Evolutionary conservation across 2,113 vertebrate species (phyloP).

Genomic region (Pseudopodoces humilis): DNA sequence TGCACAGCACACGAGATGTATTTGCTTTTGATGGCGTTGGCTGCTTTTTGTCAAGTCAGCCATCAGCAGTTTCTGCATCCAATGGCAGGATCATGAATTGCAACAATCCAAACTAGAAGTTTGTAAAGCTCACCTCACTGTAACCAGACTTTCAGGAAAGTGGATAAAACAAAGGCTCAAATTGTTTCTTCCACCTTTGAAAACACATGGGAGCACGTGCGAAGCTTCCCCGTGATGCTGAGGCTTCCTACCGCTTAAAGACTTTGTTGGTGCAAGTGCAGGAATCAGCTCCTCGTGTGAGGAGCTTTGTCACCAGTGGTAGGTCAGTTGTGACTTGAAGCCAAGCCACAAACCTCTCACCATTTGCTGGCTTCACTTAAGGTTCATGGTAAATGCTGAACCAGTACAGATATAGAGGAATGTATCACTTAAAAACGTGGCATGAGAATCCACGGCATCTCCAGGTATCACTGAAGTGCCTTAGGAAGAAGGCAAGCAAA

Average conservation of each 20-base stretch:
- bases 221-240: not conserved
- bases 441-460: not conserved
- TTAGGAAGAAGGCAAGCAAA: not conserved
- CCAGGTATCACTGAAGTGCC: not conserved
- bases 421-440: not conserved
- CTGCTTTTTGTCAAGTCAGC: not conserved
- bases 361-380: not conserved
- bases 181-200: not conserved
- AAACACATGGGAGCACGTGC: not conserved
- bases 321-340: not conserved
- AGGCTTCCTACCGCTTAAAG: not conserved
- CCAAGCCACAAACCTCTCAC: not conserved
- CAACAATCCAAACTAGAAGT: not conserved
- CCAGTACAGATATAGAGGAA: not conserved
- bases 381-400: not conserved
- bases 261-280: not conserved
- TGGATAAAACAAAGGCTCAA: not conserved
- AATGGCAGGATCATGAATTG: not conserved
- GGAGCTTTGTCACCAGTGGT: not conserved
- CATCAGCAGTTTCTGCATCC: not conserved
- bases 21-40: not conserved
- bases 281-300: not conserved
- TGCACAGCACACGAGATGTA: accelerated
- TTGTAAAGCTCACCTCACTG: not conserved
- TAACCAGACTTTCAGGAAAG: not conserved